Base-by-base conservation (phyloP, 2,888 invertebrate genomes). In the Mechanitis mazaeus region DNA sequence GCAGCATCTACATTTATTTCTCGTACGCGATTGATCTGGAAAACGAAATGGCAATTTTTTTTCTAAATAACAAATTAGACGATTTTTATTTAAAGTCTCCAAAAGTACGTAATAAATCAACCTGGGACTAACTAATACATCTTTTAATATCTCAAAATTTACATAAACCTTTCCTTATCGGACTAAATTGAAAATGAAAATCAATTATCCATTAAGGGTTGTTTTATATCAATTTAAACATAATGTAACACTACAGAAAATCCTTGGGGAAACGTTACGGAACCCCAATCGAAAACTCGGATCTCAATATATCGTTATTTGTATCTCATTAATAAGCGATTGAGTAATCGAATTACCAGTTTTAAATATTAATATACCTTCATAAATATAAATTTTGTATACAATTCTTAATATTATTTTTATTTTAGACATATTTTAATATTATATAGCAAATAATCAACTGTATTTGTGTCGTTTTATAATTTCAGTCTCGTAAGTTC, bases 401-500 rank as follows among this genome's bases (percentile, higher is more conserved):
- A 9, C 9, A 9, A 11, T 3, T 42, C 3, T 5, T 4, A 35
- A 3, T 4, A 35, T 4, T 11, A 9, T 42, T 9, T 11, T 42
- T 7, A 42, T 50, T 50, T 6, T 7, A 31, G 3, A 6, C 28
- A 9, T 12, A 50, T 7, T 31, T 28, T 3, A 50, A 50, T 83
- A 83, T 82, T 81, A 78, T 83, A 84, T 85, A 78, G 79, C 77
- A 85, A 86, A 87, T 84, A 42, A 42, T 42, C 9, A 42, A 9
- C 1, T 42, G 42, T 42, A 61, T 59, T 55, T 46, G 54, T 50
- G 35, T 83, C 79, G 60, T 58, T 55, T 58, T 58, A 56, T 58
- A 56, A 58, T 59, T 82, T 83, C 76, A 81, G 81, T 86, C 86
- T 82, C 75, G 73, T 81, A 86, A 90, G 83, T 88, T 88, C 75